Evolutionary conservation across 2,888 invertebrate genomes (phyloP), one percentile per base, ranked within the genome.

Genomic region (Drosophila monieri): DNA sequence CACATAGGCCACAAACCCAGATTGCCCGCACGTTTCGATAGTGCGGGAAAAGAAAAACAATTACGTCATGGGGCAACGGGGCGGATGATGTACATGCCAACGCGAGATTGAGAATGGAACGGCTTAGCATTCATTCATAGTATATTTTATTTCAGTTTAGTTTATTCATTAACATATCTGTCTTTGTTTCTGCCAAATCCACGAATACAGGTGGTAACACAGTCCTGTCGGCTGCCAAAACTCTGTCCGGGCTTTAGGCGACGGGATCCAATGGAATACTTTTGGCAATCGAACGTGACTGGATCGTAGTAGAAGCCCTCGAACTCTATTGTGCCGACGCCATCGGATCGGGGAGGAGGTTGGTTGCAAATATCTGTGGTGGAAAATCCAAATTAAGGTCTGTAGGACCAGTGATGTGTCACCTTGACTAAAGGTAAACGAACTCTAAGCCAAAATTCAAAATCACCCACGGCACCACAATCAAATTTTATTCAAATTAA

Each of bases 311-410:
- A 91, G 75, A 74, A 91, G 15, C 90, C 90, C 65, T 90, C 90
- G 51, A 90, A 89, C 59, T 90, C 90, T 23, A 90, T 85, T n/a
- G 90, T 89, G 73, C 90, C 91, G 47, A 88, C 77, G 30, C 91
- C 89, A 21, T 87, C 88, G 0, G 90, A 90, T 46, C 77, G 77
- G 14, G 90, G 90, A 32, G 90, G 90, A 1, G 89, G 90, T 58
- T 78, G 76, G 18, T 80, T 61, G 69, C 90, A 90, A 72, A 90
- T 90, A 60, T 69, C 90, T 90, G n/a, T 3, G 1, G 12, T 60
- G 3, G n/a, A 41, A 25, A 32, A 25, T 21, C 2, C 14, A 18
- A 15, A 41, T 18, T 41, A 3, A 15, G 10, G n/a, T 41, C 18
- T 18, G 27, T 27, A 9, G 27, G 9, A 9, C 27, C 41, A 41